Conservation (phyloP, 2,113 vertebrate species). For the Sylvietta virens region DNA sequence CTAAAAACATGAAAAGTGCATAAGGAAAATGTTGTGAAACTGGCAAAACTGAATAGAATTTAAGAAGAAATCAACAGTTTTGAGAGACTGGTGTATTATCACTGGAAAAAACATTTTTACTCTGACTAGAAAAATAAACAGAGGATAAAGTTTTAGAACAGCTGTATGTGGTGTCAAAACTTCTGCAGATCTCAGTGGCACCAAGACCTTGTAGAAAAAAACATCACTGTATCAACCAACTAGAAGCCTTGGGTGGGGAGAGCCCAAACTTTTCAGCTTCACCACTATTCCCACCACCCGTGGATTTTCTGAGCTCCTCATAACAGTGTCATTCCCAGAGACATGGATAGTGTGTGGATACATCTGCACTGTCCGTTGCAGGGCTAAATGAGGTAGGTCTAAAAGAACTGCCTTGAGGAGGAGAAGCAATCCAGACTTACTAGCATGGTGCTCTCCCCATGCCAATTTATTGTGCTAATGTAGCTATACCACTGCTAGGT, state of each 20-base stretch:
- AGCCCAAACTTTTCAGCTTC: not conserved
- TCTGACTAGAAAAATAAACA: not conserved
- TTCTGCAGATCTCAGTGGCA: not conserved
- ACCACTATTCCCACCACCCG: not conserved
- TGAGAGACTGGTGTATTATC: not conserved
- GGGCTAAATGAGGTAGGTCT: not conserved
- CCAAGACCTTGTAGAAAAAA: not conserved
- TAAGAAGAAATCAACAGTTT: constrained; percentile 1
- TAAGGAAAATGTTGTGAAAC: constrained; percentile 2
- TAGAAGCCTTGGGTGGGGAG: not conserved
- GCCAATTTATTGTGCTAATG: constrained; percentile 13
- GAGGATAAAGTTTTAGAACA: not conserved
- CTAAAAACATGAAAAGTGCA: not conserved
- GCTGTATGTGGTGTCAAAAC: not conserved
- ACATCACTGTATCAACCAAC: not conserved
- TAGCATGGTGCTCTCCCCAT: constrained; percentile 3
- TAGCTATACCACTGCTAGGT: not conserved
- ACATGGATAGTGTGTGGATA: not conserved
- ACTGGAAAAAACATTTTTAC: not conserved
- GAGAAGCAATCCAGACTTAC: constrained; percentile 6
- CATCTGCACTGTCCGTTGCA: not conserved
- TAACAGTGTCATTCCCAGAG: not conserved
- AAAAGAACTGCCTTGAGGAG: constrained; percentile 25
- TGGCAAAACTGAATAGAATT: not conserved
- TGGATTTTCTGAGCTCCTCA: not conserved